Evolutionary conservation across 1,140 invertebrate genomes (phyloP).

Genomic region (Lanistes nyassanus): DNA sequence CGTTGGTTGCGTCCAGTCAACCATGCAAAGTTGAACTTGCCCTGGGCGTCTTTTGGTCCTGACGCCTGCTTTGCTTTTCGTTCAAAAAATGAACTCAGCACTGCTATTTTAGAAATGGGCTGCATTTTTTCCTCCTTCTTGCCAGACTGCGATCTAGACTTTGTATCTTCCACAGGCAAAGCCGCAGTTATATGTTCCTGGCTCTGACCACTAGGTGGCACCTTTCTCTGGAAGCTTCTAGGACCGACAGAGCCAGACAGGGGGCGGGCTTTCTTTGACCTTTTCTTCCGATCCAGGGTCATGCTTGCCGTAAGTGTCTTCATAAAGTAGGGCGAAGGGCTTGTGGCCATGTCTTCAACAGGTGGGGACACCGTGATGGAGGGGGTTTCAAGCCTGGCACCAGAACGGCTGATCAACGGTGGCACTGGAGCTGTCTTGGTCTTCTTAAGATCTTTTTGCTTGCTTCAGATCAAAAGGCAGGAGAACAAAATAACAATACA

Average conservation of each 20-base stretch:
- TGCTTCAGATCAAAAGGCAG: slow-evolving; percentile 38
- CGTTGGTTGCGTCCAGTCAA: slow-evolving; percentile 8
- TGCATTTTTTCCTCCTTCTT: no score
- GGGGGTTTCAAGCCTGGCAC: slow-evolving; percentile 27
- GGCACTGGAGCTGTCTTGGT: slow-evolving; percentile 56
- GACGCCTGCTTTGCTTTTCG: slow-evolving; percentile 52
- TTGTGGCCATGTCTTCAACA: slow-evolving; percentile 21
- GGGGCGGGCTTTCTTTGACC: slow-evolving; percentile 26
- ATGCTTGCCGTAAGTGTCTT: slow-evolving; percentile 55
- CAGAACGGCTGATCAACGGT: slow-evolving; percentile 25
- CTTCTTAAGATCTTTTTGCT: slow-evolving; percentile 54
- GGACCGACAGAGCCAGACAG: slow-evolving; percentile 22
- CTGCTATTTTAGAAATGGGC: slow-evolving; percentile 55
- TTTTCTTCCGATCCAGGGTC: slow-evolving; percentile 54
- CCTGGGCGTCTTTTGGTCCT: not conserved
- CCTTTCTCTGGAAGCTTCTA: not conserved
- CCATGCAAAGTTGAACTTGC: slow-evolving; percentile 16
- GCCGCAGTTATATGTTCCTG: slow-evolving; percentile 1
- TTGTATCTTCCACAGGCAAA: slow-evolving; percentile 22
- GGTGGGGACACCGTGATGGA: slow-evolving; percentile 30
- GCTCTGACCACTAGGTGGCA: slow-evolving; percentile 5
- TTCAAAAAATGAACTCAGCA: slow-evolving; percentile 61
- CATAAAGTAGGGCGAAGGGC: slow-evolving; percentile 44
- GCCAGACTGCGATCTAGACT: slow-evolving; percentile 6
- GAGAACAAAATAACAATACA: not conserved